Base-by-base conservation (phyloP, 2,113 vertebrate genomes). In the Thermophis baileyi region DNA sequence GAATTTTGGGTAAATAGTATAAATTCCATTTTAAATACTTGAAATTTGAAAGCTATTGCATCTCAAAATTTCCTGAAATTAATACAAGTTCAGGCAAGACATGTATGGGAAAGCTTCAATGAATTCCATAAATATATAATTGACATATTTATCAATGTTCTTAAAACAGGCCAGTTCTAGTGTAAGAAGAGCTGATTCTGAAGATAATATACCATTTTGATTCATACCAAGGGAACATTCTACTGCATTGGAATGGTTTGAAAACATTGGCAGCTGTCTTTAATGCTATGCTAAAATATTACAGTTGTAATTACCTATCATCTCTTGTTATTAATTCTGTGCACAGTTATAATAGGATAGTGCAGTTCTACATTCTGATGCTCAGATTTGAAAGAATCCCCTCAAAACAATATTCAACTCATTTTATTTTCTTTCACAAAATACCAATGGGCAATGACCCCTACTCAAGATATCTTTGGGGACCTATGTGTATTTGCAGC, bases 401-500 rank as follows among this genome's bases (percentile, higher is more conserved):
- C 47, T 22, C 11, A 91, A 46, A 93, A 47, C n/a, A 94, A 86
- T n/a, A 25, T 85, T 93, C 0, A 0, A 91, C 25, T 81, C 5
- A 22, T 90, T 81, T 81, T 81, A 20, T 81, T 40, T 81, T 40
- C 0, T 9, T 93, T 63, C 3, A 0, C 0, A 2, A 4, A 0
- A 60, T 2, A 1, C 89, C 51, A 30, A 0, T 30, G 81, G 91
- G 96, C 95, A 96, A 89, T 95, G 96, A 97, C 95, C 96, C 47
- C 93, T 88, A 85, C 24, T 3, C 60, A 0, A 57, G 93, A 89
- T 22, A 0, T 47, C 87, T 93, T 91, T 89, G 92, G 95, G 85
- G 92, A 96, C 93, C 96, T 94, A 89, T 50, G 94, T 94, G 94
- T 96, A 94, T 96, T 94, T 91, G 95, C 97, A 97, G 95, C 96